Base-by-base conservation (phyloP, 2,113 vertebrate species). In the Ailurus styani region DNA sequence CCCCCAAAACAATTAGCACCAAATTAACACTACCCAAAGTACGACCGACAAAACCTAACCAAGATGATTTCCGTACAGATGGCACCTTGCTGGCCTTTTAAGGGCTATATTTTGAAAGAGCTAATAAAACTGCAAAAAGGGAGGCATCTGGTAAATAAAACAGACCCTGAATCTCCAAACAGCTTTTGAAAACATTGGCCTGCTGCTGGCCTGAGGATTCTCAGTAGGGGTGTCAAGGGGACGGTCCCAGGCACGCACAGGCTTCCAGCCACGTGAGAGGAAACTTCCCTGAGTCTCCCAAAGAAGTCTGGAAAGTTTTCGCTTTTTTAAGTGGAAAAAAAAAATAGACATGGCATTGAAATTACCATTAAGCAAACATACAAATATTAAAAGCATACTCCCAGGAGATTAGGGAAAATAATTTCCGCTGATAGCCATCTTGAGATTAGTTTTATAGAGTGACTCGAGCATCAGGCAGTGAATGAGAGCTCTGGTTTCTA, bases 391-490 rank as follows among this genome's bases (percentile, higher is more conserved):
- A 57, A 54, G 25, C 75, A 50, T 17, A 72, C 84, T 94, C 92
- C 79, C 84, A 64, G 62, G 95, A 98, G 92, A 90, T 9, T 21
- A 85, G 77, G 57, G 90, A 45, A 90, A 97, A 81, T 95, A 50
- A 97, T 91, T 97, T 97, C 90, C 25, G 2, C 95, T 62, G 75
- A 92, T 88, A 95, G 70, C 27, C 62, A 97, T 96, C 96, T 97
- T 54, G 72, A 96, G 86, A 86, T 50, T 9, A n/a, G 68, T 70
- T 90, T 91, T 90, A 92, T 96, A n/a, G 60, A 57, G 21, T 29
- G 90, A 66, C 75, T 60, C 37, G 29, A 73, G 85, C 57, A 47
- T 50, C 45, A 52, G 68, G 64, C 70, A 70, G 77, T 29, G 73
- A 85, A 20, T 6, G 70, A 91, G 52, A 1, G 52, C 73, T 50